Conservation (phyloP, 2,797 vertebrate genomes). For the Lacerta bilineata region DNA sequence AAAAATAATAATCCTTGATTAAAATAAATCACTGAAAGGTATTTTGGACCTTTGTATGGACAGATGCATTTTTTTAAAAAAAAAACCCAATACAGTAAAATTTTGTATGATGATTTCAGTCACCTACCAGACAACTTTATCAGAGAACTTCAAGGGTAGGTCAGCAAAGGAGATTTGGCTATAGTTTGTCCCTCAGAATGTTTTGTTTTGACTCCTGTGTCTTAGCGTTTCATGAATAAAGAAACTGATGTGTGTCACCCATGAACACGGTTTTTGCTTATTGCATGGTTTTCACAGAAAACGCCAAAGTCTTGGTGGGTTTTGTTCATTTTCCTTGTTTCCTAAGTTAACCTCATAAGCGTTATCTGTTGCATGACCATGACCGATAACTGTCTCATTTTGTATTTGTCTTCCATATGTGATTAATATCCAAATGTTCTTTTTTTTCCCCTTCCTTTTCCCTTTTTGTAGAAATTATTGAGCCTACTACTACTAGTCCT, state of each 20-base stretch:
- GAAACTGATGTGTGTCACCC: not conserved
- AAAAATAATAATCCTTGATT: too few species aligned
- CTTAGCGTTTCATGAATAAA: not conserved
- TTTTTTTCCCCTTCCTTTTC: constrained; percentile 86
- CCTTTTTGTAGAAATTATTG: constrained; percentile 97
- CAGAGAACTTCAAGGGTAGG: not conserved
- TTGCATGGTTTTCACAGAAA: not conserved
- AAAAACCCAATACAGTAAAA: constrained; percentile 11
- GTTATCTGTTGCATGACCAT: constrained; percentile 80
- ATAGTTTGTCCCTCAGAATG: accelerated
- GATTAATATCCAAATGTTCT: constrained; percentile 98
- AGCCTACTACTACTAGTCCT: constrained; percentile 97
- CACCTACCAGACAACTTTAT: not conserved
- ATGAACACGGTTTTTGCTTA: not conserved
- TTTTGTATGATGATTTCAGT: not conserved
- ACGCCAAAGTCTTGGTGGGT: not conserved
- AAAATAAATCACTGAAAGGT: not conserved
- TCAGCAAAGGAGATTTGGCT: constrained; percentile 2
- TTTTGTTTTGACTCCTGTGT: accelerated
- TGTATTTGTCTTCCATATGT: constrained; percentile 92
- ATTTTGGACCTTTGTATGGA: not conserved
- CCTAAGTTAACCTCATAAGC: constrained; percentile 41
- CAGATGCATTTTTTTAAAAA: constrained; percentile 10
- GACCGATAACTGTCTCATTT: constrained; percentile 84
- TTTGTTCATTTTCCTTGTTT: constrained; percentile 14